Evolutionary conservation across 2,113 vertebrate species (phyloP).

Genomic region (Rhynchomys soricoides): DNA sequence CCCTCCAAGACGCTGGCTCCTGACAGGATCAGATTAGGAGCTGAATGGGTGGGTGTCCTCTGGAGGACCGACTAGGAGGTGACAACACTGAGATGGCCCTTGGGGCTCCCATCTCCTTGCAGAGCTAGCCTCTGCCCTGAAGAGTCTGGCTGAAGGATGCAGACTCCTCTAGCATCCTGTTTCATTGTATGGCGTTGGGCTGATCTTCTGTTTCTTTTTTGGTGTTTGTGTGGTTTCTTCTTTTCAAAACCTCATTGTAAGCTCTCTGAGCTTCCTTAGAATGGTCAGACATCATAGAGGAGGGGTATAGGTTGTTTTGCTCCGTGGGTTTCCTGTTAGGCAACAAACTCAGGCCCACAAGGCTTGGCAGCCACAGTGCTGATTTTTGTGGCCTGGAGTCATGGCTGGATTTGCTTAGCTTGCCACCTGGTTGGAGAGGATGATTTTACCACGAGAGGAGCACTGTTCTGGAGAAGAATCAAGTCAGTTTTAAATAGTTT

Average conservation of each 20-base stretch:
- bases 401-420: constrained; percentile 72
- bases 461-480: neutral
- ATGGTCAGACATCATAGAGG: constrained; percentile 73
- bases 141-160: neutral
- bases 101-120: neutral
- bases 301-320: constrained; percentile 73
- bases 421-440: constrained; percentile 52
- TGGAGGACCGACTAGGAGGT: neutral
- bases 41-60: too few species aligned
- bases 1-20: neutral
- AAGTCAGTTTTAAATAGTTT: neutral
- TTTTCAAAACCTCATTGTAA: constrained; percentile 75
- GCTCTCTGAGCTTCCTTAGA: constrained; percentile 70
- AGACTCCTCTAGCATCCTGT: neutral
- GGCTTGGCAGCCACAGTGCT: constrained; percentile 75
- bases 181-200: constrained; percentile 42
- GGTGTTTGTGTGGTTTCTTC: constrained; percentile 72
- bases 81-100: neutral
- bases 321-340: constrained; percentile 81
- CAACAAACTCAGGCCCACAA: constrained; percentile 68
- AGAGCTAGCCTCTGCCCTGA: neutral
- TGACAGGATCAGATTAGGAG: neutral
- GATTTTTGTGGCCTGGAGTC: constrained; percentile 73
- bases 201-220: constrained; percentile 70
- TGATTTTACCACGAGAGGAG: neutral